Evolutionary conservation across 2,888 invertebrate species (phyloP).

Genomic region (Andrena flavipes): DNA sequence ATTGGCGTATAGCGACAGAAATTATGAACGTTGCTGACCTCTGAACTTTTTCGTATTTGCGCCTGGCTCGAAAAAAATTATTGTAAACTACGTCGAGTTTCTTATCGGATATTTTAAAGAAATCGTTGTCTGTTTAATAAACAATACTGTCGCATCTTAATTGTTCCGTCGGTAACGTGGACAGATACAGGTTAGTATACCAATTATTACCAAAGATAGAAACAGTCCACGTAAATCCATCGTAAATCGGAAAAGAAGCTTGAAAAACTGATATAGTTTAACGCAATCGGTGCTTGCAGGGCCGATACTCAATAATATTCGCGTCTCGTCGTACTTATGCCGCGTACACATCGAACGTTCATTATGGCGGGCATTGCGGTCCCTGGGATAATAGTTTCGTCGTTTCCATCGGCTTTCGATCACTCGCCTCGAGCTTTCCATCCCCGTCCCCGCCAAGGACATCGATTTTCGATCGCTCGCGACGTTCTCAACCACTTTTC

Average conservation of each 20-base stretch:
- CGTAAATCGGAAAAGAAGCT: constrained; percentile 24
- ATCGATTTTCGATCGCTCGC: constrained; percentile 69
- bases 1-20: no score
- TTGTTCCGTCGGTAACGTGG: no score
- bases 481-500: constrained; percentile 3
- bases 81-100: no score
- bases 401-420: constrained; percentile 56
- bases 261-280: constrained; percentile 18
- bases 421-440: constrained; percentile 37
- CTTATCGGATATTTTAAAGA: no score
- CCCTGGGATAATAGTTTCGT: constrained; percentile 40
- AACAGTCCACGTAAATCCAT: constrained; percentile 9
- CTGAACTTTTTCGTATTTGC: no score
- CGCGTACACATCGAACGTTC: constrained; percentile 27
- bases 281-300: constrained; percentile 8
- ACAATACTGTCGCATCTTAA: no score
- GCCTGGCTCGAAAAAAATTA: no score
- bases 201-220: no score
- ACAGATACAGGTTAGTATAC: no score
- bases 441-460: constrained; percentile 3
- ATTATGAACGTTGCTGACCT: no score
- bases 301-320: constrained; percentile 35
- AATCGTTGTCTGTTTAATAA: no score
- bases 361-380: constrained; percentile 43
- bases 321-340: constrained; percentile 4